Evolutionary conservation across 1,140 invertebrate species (phyloP), one percentile per base, ranked within the genome.

Genomic region (Cotesia typhae): DNA sequence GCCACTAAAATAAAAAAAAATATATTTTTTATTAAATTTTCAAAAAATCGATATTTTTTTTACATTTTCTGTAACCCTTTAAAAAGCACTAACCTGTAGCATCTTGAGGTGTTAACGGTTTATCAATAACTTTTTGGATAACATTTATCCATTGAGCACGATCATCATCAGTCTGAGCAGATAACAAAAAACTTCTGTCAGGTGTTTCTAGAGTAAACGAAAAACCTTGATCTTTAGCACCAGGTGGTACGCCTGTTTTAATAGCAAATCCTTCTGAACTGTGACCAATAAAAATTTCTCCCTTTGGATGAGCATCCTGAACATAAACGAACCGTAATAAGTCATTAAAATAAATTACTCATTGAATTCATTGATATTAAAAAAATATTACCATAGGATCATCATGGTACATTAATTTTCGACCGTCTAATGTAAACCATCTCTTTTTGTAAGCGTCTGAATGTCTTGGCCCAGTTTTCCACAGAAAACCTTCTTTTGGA

Each of bases 391-490:
- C 92, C 88, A 93, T 83, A 38, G 94, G 92, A 82, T 95, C 94
- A 81, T 95, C 93, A 78, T 95, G 93, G 80, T 96, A 97, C 94
- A 96, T 96, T 2, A 98, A 87, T 85, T 96, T 96, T 66, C 95
- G 89, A 75, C 93, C 91, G 79, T 96, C 94, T n/a, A 97, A 82
- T 0, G 94, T 95, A 79, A 96, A 96, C 95, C 95, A 97, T 57
- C 95, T 85, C 79, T 93, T 92, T 77, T 93, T 92, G 79, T 94
- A 96, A 1, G 91, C 92, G 81, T 96, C 94, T 12, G 90, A 91
- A 4, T 90, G 88, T 72, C 90, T 87, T 0, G 95, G 95, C 2
- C 95, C 95, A 5, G 94, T 96, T 88, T 97, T 94, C 91, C 91
- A 94, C n/a, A 97, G 85, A 90, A 92, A 96, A 6, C 95, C 95